Evolutionary conservation across 1,140 invertebrate genomes (phyloP), one percentile per base, ranked within the genome.

Genomic region (Eciton burchellii): DNA sequence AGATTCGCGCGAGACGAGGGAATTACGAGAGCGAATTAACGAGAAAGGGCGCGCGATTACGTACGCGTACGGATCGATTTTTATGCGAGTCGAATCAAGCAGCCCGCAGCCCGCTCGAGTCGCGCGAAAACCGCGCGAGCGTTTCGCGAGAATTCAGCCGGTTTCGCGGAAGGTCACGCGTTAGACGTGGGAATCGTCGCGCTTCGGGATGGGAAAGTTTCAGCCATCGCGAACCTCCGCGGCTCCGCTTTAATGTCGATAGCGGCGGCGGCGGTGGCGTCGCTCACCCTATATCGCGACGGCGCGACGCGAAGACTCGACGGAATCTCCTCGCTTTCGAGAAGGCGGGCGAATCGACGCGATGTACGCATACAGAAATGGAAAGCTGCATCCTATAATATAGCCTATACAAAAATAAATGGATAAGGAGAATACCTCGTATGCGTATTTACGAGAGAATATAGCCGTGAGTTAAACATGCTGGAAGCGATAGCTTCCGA

Each of bases 31-130:
- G 35, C 2, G 35, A 6, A 35, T 79, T 79, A 79, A 79, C 74
- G 49, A 79, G 74, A n/a, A 49, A 79, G 21, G 24, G 68, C 68
- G 63, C 35, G 29, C 47, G 49, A 66, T 66, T 68, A 77, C 47
- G 43, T 43, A 19, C 47, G 43, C 21, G 73, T 56, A 66, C 49
- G 21, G 54, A 68, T 79, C 74, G 74, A 70, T 70, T 57, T 57
- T 70, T 57, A 26, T 26, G 35, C 24, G 35, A 68, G 21, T 76
- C 45, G 19, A 65, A 77, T 79, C 70, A 79, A 68, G 62, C 24
- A 41, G n/a, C n/a, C n/a, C n/a, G n/a, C n/a, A n/a, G n/a, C n/a
- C 52, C n/a, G 3, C 12, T 45, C n/a, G 16, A 19, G 47, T 68
- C 24, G 49, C 1, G n/a, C 21, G 9, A 26, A 54, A 65, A 43